Evolutionary conservation across 92 coral and sea anemone genomes (phyloP), one percentile per base, ranked within the genome.

Genomic region (Actinostola sp.): DNA sequence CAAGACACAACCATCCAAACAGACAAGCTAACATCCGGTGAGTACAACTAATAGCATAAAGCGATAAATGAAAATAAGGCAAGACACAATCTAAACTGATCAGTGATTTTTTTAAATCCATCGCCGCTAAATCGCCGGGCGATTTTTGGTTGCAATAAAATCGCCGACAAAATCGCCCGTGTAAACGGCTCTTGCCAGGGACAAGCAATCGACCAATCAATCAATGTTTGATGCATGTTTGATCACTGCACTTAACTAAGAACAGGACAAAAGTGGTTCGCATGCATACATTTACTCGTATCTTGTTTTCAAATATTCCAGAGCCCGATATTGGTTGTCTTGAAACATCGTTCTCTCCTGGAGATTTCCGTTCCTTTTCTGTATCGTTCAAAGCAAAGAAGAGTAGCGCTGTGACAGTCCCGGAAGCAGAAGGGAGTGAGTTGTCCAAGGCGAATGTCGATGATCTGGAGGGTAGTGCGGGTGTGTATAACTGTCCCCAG

Each of bases 401-500:
- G 23, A 28, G 28, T 20, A n/a, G n/a, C n/a, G n/a, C n/a, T n/a
- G n/a, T n/a, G n/a, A n/a, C n/a, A n/a, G n/a, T n/a, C n/a, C n/a
- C n/a, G n/a, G n/a, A n/a, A n/a, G n/a, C n/a, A n/a, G n/a, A n/a
- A n/a, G n/a, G n/a, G n/a, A n/a, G n/a, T n/a, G n/a, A n/a, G n/a
- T n/a, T n/a, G n/a, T 23, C 23, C 20, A 32, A 6, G 23, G 15
- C 42, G 44, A 28, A 61, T 17, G 42, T 5, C 28, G 20, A 26
- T 4, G 23, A 30, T 61, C 46, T 28, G 8, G 20, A 17, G 67
- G 31, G 24, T 20, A 49, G 15, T 25, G 35, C 30, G 31, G 63
- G 42, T 9, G 13, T 34, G 15, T 78, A 32, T 74, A 39, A 28
- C 63, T 2, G 67, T 82, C 46, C 83, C 82, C 20, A 25, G 63